Conservation (phyloP, 1,140 invertebrate species). For the Ceratosolen fusciceps region DNA sequence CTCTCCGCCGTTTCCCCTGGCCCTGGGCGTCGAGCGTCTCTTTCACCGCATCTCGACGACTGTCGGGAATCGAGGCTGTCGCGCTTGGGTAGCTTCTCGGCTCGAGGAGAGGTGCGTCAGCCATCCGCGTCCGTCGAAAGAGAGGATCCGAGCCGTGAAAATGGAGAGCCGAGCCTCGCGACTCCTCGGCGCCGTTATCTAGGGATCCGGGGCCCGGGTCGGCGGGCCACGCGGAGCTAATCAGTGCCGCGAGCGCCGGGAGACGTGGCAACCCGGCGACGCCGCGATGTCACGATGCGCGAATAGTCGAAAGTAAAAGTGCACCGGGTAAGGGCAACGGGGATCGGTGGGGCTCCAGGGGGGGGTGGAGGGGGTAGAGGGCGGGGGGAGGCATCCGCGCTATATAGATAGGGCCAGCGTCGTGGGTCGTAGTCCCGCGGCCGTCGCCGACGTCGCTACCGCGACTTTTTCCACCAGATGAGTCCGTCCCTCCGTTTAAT, state of each 20-base stretch:
- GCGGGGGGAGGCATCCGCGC: neutral
- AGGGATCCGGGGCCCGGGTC: neutral
- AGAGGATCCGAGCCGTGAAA: too few relatives aligned
- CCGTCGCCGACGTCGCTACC: neutral
- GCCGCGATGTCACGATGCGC: neutral
- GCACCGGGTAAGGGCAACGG: neutral
- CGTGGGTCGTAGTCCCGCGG: neutral
- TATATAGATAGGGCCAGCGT: too few relatives aligned
- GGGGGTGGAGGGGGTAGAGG: neutral
- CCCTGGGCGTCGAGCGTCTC: too few relatives aligned
- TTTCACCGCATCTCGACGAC: too few relatives aligned
- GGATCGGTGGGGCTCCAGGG: too few relatives aligned
- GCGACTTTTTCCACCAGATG: neutral
- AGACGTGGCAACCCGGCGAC: neutral
- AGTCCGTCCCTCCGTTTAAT: neutral
- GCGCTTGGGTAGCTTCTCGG: too few relatives aligned
- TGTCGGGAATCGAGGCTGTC: too few relatives aligned
- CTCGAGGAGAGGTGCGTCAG: too few relatives aligned
- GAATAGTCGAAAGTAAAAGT: slow-evolving; percentile 37
- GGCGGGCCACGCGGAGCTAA: neutral
- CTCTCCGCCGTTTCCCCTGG: too few relatives aligned
- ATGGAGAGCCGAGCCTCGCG: too few relatives aligned
- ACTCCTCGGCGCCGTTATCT: too few relatives aligned
- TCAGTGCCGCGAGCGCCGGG: neutral
- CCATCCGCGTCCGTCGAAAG: too few relatives aligned